Conservation (phyloP, 2,113 vertebrate genomes). For the Aythya baeri region DNA sequence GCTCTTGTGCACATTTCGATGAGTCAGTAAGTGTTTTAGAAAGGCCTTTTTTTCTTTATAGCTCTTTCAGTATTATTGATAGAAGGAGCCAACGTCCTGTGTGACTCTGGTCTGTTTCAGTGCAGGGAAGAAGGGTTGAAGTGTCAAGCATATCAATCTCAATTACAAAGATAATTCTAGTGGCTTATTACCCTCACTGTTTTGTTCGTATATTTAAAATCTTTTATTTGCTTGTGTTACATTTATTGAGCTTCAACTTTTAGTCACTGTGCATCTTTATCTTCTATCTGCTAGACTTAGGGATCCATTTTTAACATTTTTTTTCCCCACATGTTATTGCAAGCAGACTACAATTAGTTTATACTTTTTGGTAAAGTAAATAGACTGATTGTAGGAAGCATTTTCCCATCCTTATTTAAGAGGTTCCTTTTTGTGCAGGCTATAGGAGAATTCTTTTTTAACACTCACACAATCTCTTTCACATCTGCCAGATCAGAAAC, state of each 20-base stretch:
- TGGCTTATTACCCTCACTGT: not conserved
- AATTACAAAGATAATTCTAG: not conserved
- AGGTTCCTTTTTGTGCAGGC: not conserved
- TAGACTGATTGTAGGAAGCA: not conserved
- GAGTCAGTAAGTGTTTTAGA: not conserved
- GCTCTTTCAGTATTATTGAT: not conserved
- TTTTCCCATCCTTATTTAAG: not conserved
- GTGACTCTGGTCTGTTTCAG: not conserved
- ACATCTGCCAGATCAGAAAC: not conserved
- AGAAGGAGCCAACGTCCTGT: accelerated
- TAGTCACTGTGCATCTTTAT: not conserved
- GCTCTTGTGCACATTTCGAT: not conserved
- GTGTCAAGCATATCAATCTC: not conserved
- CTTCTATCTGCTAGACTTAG: not conserved
- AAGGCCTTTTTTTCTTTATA: not conserved
- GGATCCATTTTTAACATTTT: not conserved
- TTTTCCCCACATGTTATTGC: not conserved
- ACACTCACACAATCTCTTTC: not conserved
- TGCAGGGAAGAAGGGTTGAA: not conserved
- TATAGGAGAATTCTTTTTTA: not conserved
- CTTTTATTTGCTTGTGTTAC: not conserved
- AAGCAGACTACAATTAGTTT: not conserved
- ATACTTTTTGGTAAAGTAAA: not conserved
- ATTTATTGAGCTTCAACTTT: not conserved
- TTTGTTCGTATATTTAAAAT: not conserved